Base-by-base conservation (phyloP, 2,888 invertebrate species). In the Drosophila anomalata region DNA sequence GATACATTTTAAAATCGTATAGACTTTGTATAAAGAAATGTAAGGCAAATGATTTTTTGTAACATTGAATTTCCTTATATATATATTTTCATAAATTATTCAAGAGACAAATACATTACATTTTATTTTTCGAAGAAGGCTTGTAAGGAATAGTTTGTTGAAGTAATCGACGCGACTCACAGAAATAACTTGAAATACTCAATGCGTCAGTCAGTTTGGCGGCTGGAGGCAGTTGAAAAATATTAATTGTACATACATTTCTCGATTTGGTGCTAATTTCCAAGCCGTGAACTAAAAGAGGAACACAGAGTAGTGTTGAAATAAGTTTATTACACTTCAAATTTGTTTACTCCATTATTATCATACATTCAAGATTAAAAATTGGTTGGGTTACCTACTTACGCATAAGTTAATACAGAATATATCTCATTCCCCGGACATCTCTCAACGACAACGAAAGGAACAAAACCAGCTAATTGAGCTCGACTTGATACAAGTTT, bases 401-500 rank as follows among this genome's bases (percentile, higher is more conserved):
- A 70, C 17, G 52, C 33, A 47, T 71, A 70, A 70, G 42, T 52
- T 70, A 70, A 70, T 70, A 71, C 70, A 71, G 31, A 68, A 62
- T 33, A 54, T 22, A 47, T 47, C 36, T 31, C 31, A 42, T 39
- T 9, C 22, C 31, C 22, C 52, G 41, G 17, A 70, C 50, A 39
- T 54, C 26, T 60, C 54, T 57, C 67, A 2, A 2, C 3, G 22
- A 33, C 46, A 50, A 36, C 33, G 11, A 44, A 69, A 71, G 63
- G 56, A 63, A 66, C 56, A 67, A 47, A 46, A 58, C 36, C 39
- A 26, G 48, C 61, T 56, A 56, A 56, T 46, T 54, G 48, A 52
- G 61, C 51, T 61, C 66, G 63, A 81, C 80, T 81, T 81, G 80
- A 81, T 81, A 81, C 80, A 81, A 81, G 80, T 65, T 66, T 54